phyloP scores from a whole-genome alignment of 1,140 invertebrate genomes.

The Leptopilina boulardi region DNA sequence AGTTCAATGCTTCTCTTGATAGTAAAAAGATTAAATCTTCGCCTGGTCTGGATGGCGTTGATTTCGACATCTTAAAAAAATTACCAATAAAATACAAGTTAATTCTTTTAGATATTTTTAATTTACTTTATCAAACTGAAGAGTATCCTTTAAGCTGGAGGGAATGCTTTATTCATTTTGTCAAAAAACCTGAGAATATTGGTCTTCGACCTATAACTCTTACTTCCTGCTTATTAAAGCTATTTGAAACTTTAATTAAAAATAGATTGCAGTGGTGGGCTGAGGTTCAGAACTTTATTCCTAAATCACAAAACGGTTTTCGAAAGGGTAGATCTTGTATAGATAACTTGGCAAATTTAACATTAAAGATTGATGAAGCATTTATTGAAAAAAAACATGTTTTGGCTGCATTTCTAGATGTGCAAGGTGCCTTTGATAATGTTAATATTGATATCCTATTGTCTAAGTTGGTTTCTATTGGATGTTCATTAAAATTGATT shows the following conservation, averaged over 20 bases:
- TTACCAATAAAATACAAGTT: constrained; percentile 10
- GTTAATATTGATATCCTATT: neutral
- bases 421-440: neutral
- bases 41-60: neutral
- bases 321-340: neutral
- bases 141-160: neutral
- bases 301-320: neutral
- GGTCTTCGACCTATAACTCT: neutral
- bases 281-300: neutral
- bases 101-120: constrained; percentile 19
- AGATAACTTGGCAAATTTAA: no score
- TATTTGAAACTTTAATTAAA: neutral
- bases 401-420: neutral
- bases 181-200: neutral
- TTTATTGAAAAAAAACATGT: neutral
- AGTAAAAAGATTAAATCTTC: neutral
- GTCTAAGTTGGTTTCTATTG: neutral
- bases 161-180: constrained; percentile 26
- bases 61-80: neutral
- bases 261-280: neutral
- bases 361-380: neutral
- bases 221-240: neutral
- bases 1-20: constrained; percentile 7
- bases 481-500: neutral
- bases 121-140: neutral